Evolutionary conservation across 2,888 invertebrate species (phyloP), one percentile per base, ranked within the genome.

Genomic region (Germaria angustata): DNA sequence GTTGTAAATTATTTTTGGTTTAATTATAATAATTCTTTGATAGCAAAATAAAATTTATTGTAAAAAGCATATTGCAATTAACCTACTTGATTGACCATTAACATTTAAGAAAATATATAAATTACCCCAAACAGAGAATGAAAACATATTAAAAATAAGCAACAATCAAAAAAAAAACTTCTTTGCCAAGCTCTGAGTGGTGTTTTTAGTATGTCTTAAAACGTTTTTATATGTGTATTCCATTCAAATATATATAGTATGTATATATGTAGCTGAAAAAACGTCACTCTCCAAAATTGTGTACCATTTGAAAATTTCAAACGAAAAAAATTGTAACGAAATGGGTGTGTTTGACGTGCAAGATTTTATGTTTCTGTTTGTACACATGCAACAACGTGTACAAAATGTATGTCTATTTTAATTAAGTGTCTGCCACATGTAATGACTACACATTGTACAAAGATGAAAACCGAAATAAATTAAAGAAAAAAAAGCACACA

Each of bases 391-490:
- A 82, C 82, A 82, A 82, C 78, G 82, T 82, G 79, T 81, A 82
- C 75, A 79, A 82, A 78, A 79, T 82, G 71, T 78, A 66, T 72
- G 82, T 82, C 82, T 82, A 75, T 82, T 82, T 82, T 82, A 82
- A 82, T 82, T 82, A 82, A 82, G 82, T 82, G 75, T 79, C 82
- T 82, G 82, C 79, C 82, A 78, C 75, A 82, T 82, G 79, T 82
- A 82, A 82, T 82, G 81, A 82, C 79, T 82, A 82, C 79, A 79
- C 82, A 81, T 73, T 41, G 61, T 72, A 77, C 71, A 79, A 69
- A 81, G 72, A 75, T 80, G 75, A 28, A 69, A 79, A 73, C 41
- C 44, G 68, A 73, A 71, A 68, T 66, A 66, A 49, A 65, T 39
- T 61, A 17, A 51, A 46, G 13, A 46, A 49, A 39, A 24, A 34